phyloP scores from a whole-genome alignment of 2,113 vertebrate genomes.

The Cyphomyrus discorhynchus region DNA sequence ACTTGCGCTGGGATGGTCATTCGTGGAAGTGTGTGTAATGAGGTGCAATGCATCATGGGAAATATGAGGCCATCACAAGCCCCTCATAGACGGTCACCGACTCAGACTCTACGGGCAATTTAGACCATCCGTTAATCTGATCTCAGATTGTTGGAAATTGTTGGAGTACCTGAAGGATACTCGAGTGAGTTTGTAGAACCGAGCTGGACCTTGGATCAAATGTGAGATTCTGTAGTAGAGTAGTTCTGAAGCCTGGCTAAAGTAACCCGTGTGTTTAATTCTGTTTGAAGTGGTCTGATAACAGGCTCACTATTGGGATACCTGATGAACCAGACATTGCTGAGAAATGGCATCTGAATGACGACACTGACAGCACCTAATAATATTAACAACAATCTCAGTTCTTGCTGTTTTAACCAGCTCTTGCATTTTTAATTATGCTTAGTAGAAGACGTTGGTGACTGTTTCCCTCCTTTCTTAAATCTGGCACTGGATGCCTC shows the following conservation, averaged over 20 bases:
- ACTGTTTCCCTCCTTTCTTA: neutral
- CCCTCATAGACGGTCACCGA: neutral
- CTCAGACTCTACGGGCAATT: neutral
- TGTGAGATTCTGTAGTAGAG: neutral
- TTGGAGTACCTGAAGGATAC: neutral
- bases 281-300: neutral
- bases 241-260: neutral
- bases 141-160: neutral
- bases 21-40: neutral
- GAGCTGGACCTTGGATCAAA: neutral
- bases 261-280: neutral
- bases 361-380: neutral
- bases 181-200: neutral
- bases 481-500: constrained; percentile 23
- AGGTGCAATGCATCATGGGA: neutral
- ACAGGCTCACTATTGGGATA: neutral
- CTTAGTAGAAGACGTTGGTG: neutral
- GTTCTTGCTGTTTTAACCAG: neutral
- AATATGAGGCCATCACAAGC: neutral
- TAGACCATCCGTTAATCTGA: neutral
- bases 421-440: neutral
- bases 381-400: neutral
- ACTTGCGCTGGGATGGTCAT: neutral
- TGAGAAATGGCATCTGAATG: neutral
- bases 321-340: neutral